Percentiles rank a stretch among this genome's conserved stretches.
These are phyloP conservation scores for Sweltsa coloradensis DNA, from an alignment of 1,140 invertebrate genomes.

Conservation along the genomic window DNA sequence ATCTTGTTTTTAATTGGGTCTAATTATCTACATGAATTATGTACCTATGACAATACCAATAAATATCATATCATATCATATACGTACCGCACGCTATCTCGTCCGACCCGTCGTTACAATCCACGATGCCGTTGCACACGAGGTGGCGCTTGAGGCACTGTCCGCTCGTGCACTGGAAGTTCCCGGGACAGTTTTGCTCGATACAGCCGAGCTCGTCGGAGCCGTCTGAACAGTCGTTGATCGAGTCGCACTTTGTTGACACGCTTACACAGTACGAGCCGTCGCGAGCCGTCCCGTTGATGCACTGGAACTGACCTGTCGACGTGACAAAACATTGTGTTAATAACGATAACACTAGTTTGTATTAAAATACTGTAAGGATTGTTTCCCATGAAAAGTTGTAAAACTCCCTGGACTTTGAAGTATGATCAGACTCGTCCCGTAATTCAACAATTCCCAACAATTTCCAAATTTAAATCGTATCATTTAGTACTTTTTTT, in stretches of 20 bases:
- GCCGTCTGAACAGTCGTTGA: constrained; percentile 46
- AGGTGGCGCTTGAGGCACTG: constrained; percentile 55
- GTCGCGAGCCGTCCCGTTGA: constrained; percentile 42
- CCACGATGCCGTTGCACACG: constrained; percentile 58
- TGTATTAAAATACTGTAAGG: neutral
- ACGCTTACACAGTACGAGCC: constrained; percentile 41
- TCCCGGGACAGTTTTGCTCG: constrained; percentile 40
- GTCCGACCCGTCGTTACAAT: constrained; percentile 59
- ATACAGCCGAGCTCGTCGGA: constrained; percentile 48
- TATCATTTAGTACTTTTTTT: too few relatives aligned
- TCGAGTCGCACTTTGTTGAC: constrained; percentile 44
- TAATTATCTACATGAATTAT: too few relatives aligned
- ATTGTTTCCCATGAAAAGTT: too few relatives aligned
- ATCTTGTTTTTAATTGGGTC: too few relatives aligned
- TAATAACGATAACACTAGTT: neutral
- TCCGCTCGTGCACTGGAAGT: constrained; percentile 51
- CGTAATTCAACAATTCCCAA: too few relatives aligned
- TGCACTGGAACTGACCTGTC: constrained; percentile 44
- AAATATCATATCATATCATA: too few relatives aligned
- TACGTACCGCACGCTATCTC: constrained; percentile 47
- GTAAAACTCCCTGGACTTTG: too few relatives aligned
- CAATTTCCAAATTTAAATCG: too few relatives aligned
- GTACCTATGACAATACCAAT: too few relatives aligned
- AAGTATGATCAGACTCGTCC: too few relatives aligned
- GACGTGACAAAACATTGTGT: neutral